phyloP scores from a whole-genome alignment of 1,140 invertebrate species.

The Drosophila chauvacae region DNA sequence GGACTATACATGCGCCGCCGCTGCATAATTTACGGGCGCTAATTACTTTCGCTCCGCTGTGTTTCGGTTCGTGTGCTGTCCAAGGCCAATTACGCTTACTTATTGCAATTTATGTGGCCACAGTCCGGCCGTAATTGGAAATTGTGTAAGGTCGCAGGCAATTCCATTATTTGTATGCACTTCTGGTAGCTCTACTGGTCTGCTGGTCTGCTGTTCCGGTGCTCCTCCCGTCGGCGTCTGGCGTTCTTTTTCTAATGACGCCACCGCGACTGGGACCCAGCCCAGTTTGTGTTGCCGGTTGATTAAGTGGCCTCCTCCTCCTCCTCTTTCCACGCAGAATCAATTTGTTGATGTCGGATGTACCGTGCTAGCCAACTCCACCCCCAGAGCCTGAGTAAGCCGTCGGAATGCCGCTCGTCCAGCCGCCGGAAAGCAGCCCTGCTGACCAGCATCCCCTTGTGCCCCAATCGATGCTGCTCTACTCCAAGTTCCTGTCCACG shows the following conservation, averaged over 20 bases:
- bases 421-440: slow-evolving; percentile 1
- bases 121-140: slow-evolving; percentile 53
- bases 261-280: slow-evolving; percentile 24
- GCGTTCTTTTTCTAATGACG: slow-evolving; percentile 40
- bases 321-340: slow-evolving; percentile 17
- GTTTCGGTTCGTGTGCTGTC: slow-evolving; percentile 43
- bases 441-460: slow-evolving; percentile 9
- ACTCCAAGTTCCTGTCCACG: slow-evolving; percentile 26
- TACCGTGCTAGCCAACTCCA: slow-evolving; percentile 6
- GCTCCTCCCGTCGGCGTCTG: slow-evolving; percentile 1
- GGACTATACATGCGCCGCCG: slow-evolving; percentile 39
- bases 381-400: slow-evolving; percentile 17
- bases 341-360: slow-evolving; percentile 43
- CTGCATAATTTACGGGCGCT: slow-evolving; percentile 48
- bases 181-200: slow-evolving; percentile 23
- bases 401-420: slow-evolving; percentile 21
- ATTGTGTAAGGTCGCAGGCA: slow-evolving; percentile 52
- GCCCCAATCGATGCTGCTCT: slow-evolving; percentile 11
- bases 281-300: slow-evolving; percentile 39
- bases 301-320: slow-evolving; percentile 34
- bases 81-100: slow-evolving; percentile 55
- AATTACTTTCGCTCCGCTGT: slow-evolving; percentile 47
- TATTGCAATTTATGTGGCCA: slow-evolving; percentile 54
- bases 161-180: slow-evolving; percentile 49
- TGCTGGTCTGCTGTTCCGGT: slow-evolving; percentile 1